Conservation (phyloP, 2,797 vertebrate genomes). For the Acrossocheilus fasciatus region DNA sequence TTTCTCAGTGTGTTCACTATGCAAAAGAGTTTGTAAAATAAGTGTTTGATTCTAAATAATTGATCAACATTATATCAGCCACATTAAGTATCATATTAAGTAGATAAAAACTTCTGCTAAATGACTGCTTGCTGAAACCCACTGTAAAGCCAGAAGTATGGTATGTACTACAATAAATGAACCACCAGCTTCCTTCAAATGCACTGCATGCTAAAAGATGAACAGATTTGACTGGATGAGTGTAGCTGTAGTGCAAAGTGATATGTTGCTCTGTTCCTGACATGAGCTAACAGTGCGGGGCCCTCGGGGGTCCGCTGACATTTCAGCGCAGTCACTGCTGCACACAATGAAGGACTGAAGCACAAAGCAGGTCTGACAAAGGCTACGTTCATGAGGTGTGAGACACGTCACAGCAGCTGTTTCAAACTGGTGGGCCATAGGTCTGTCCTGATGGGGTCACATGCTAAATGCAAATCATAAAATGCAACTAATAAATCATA, state of each 20-base stretch:
- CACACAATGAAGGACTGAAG: background rate
- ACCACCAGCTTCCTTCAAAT: background rate
- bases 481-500: background rate
- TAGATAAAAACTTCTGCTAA: background rate
- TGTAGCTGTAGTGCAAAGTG: background rate
- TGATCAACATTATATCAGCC: background rate
- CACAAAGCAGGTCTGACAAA: conserved; percentile 30
- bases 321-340: conserved; percentile 37
- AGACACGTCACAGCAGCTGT: background rate
- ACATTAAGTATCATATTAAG: background rate
- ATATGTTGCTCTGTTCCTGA: background rate
- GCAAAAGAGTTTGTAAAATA: background rate
- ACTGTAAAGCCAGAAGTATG: background rate
- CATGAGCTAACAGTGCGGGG: background rate
- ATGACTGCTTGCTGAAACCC: background rate
- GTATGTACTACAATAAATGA: background rate
- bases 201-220: background rate
- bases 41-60: too few species aligned
- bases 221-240: background rate
- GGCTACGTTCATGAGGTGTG: background rate
- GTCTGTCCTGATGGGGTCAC: background rate
- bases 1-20: too few species aligned
- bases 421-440: background rate
- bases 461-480: background rate
- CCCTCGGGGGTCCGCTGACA: conserved; percentile 45